Base-by-base conservation (phyloP, 2,888 invertebrate genomes). In the Nebria brevicollis region DNA sequence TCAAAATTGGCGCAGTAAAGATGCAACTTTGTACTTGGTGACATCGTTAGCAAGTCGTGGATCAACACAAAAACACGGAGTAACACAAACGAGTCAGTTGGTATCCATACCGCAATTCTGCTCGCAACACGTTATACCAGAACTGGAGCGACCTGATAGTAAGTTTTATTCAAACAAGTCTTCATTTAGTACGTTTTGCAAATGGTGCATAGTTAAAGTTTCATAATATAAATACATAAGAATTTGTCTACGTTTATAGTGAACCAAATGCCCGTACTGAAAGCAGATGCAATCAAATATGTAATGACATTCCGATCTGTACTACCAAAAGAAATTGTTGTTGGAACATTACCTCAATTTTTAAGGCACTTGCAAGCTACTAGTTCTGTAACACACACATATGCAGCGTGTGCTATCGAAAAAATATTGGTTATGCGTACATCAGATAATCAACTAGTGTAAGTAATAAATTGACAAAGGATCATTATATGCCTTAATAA, bases 231-330 rank as follows among this genome's bases (percentile, higher is more conserved):
- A 77, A 54, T 82, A 70, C 42, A 41, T 41, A 43, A 75, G 26
- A 8, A 70, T 25, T 26, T 34, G 5, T 70, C n/a, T 15, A 13
- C 26, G 64, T 91, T 4, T 92, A 83, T 90, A 97, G 97, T 97
- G 8, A 95, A 95, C 86, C 94, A 95, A 85, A 89, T 95, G 82
- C 97, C 98, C 0, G 97, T 99, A 0, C 89, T 99, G 43, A 98
- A 98, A 88, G 98, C 99, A 0, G 99, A 98, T 88, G 95, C 97
- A 2, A 94, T 99, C 77, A 99, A 99, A 88, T 99, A 97, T 87
- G 89, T 99, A 10, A 98, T 99, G 94, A 97, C 96, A 6, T 99
- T 99, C 90, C 93, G 99, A 82, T 95, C 95, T 81, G 93, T 98
- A 85, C 91, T 99, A 83, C 96, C 97, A 0, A 92, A 93, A 74